Conservation (phyloP, 2,113 vertebrate genomes). For the Aegotheles bennettii region DNA sequence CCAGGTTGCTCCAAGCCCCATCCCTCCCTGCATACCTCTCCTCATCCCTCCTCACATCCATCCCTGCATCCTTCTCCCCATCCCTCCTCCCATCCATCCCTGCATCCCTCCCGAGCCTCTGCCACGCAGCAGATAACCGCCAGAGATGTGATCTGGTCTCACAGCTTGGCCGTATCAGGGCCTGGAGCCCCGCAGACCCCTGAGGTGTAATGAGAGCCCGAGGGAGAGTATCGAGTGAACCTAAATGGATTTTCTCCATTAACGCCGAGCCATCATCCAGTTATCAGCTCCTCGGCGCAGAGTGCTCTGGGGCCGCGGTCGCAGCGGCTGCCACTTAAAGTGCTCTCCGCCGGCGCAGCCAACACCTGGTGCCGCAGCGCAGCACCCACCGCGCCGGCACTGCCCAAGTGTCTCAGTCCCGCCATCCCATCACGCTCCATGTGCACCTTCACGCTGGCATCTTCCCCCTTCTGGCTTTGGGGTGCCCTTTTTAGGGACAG, state of each 20-base stretch:
- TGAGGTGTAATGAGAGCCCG: constrained; percentile 28
- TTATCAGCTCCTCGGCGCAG: not conserved
- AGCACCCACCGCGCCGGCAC: not conserved
- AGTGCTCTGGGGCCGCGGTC: not conserved
- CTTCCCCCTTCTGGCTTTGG: not conserved
- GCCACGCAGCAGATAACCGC: not conserved
- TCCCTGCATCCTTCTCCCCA: not conserved
- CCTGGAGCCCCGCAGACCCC: not conserved
- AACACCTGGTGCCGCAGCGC: not conserved
- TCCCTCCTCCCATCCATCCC: not conserved
- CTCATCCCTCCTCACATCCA: not conserved
- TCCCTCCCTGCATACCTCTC: not conserved
- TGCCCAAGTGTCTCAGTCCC: rapidly evolving
- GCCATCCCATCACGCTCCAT: too few relatives aligned
- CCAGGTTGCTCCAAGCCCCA: too few relatives aligned
- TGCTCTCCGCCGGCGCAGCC: not conserved
- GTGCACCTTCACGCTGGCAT: not conserved
- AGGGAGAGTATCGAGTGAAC: constrained; percentile 31
- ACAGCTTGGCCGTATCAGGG: not conserved
- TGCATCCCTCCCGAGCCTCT: not conserved
- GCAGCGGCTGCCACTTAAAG: not conserved
- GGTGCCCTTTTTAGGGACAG: rapidly evolving
- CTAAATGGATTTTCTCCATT: constrained; percentile 66
- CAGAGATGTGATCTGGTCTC: not conserved
- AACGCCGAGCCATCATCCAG: constrained; percentile 9